phyloP scores from a whole-genome alignment of 2,888 invertebrate genomes.

The Petrophora chlorosata region DNA sequence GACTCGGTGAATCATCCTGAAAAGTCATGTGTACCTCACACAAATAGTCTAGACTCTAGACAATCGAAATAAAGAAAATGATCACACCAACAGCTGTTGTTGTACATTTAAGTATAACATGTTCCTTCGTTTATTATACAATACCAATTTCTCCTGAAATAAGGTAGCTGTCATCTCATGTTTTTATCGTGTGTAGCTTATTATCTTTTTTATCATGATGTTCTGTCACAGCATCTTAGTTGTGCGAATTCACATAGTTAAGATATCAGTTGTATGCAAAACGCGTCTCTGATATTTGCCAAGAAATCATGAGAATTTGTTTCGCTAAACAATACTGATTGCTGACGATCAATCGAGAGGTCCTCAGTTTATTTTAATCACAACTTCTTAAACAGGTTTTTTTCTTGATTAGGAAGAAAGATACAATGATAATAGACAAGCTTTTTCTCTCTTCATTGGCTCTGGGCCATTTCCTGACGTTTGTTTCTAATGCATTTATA shows the following conservation, averaged over 20 bases:
- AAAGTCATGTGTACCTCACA: too few species aligned
- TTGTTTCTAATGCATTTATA: conserved; percentile 51
- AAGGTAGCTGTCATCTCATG: conserved; percentile 42
- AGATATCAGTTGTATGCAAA: conserved; percentile 22
- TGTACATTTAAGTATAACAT: conserved; percentile 6
- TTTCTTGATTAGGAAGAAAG: too few species aligned
- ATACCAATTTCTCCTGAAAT: conserved; percentile 49
- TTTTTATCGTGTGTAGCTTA: conserved; percentile 43
- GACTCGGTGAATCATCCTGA: conserved; percentile 17
- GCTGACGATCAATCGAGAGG: not conserved
- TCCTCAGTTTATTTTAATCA: not conserved
- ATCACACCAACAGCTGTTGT: not conserved
- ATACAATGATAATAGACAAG: not conserved
- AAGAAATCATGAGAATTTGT: conserved; percentile 24
- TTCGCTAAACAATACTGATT: conserved; percentile 17
- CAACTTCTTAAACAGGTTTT: too few species aligned
- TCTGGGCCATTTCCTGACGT: conserved; percentile 18
- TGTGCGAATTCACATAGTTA: conserved; percentile 20
- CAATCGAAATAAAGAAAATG: conserved; percentile 11
- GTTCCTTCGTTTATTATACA: conserved; percentile 35
- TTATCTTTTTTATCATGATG: conserved; percentile 45
- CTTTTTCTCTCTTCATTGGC: conserved; percentile 4
- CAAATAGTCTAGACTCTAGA: too few species aligned
- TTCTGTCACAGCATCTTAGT: conserved; percentile 37
- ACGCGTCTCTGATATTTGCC: conserved; percentile 23